Conservation (phyloP, 2,113 vertebrate genomes). For the Indri indri region DNA sequence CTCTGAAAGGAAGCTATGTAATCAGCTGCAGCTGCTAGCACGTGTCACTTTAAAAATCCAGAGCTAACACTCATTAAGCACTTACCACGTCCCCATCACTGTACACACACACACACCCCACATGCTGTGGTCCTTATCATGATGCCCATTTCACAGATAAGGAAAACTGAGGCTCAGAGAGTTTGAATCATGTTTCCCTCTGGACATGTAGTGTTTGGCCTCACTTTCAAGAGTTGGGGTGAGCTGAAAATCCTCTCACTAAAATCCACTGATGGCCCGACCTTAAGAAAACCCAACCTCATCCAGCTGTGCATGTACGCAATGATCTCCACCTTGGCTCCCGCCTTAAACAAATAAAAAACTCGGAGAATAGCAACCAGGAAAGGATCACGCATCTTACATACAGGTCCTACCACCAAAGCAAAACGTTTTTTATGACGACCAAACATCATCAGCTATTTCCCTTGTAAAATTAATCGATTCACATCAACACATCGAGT, state of each 20-base stretch:
- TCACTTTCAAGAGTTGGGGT: background rate
- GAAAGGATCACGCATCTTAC: background rate
- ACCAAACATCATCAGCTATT: background rate
- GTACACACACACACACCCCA: too few species aligned
- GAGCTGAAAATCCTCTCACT: background rate
- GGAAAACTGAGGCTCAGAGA: background rate
- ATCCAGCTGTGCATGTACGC: background rate
- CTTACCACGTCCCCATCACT: background rate
- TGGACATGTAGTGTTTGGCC: background rate
- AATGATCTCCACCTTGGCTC: background rate
- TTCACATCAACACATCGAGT: background rate
- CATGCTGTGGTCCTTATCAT: background rate
- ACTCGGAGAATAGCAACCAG: background rate
- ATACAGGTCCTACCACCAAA: background rate
- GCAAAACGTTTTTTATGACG: background rate
- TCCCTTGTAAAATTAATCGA: background rate
- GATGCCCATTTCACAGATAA: background rate
- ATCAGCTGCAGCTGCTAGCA: background rate
- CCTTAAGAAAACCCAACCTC: background rate
- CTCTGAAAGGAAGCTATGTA: background rate
- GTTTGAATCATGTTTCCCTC: background rate
- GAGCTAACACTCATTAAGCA: background rate
- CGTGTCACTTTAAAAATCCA: background rate
- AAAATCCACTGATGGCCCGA: background rate
- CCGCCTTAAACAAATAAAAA: background rate